Base-by-base conservation (phyloP, 1,140 invertebrate genomes). In the Aricia agestis region DNA sequence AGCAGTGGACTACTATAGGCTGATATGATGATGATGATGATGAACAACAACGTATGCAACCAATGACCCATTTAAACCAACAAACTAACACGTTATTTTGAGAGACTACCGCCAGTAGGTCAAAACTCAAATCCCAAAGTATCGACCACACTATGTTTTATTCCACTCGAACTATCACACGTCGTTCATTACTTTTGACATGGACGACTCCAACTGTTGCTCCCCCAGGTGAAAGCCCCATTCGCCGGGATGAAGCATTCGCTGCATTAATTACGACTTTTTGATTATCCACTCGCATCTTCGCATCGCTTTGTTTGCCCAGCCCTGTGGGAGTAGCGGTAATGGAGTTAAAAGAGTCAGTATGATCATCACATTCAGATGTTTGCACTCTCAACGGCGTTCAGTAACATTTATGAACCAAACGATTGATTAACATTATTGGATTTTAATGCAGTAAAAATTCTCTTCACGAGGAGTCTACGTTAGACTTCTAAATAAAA, bases 161-260 rank as follows among this genome's bases (percentile, higher is more conserved):
- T 36, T 36, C 36, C 36, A 36, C 45, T 1, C 45, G 6, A 6
- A 52, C 45, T 15, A 52, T 52, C 45, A 52, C 45, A 15, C 45
- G 13, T 63, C 59, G 59, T 63, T 63, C 42, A 57, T 68, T 65
- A 73, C 75, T 74, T 69, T 36, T 79, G 42, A 79, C 76, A 79
- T 79, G 67, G 42, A 68, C 76, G 77, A 73, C 63, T 70, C 66
- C 81, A 85, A 76, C 84, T 86, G 82, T 84, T 84, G 84, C 82
- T 74, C 76, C 73, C 71, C 74, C 82, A 86, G 84, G 82, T 86
- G 80, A 82, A 72, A 81, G 80, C 72, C 59, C 75, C 77, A 84
- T 82, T 84, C 83, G 78, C 78, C 81, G 80, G 81, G 77, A 83
- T 80, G 84, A 82, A 84, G 82, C 84, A 81, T 81, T 84, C 80